Conservation (phyloP, 1,140 invertebrate genomes). For the Pseudomyrmex pallidus region DNA sequence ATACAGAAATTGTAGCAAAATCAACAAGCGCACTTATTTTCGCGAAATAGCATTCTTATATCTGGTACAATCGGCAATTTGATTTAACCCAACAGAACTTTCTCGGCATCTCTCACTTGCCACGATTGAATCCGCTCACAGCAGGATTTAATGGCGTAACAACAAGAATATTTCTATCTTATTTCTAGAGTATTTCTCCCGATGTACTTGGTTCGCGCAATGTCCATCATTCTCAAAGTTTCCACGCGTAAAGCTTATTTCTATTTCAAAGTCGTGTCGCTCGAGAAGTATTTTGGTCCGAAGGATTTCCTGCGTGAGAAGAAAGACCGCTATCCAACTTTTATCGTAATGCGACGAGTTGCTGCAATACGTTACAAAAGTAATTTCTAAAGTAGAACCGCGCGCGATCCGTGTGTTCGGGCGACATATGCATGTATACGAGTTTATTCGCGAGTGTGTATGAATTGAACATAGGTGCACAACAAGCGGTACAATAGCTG, state of each 20-base stretch:
- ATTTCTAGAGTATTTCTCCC: conserved; percentile 16
- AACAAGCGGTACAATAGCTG: conserved; percentile 1
- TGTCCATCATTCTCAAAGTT: conserved; percentile 45
- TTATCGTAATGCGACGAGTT: conserved; percentile 56
- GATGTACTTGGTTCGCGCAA: neutral
- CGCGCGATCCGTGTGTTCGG: neutral
- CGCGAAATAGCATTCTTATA: conserved; percentile 25
- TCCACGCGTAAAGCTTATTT: conserved; percentile 40
- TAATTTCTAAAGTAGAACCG: conserved; percentile 54
- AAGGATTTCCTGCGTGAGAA: conserved; percentile 41
- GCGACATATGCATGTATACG: neutral
- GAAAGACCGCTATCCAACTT: conserved; percentile 46
- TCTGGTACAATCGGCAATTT: conserved; percentile 20
- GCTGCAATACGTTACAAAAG: conserved; percentile 60
- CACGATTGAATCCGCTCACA: neutral
- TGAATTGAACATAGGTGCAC: neutral
- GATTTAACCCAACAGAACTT: conserved; percentile 20
- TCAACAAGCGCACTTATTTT: conserved; percentile 1
- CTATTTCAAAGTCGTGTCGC: conserved; percentile 37
- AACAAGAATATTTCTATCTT: conserved; percentile 32
- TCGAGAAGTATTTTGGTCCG: conserved; percentile 59
- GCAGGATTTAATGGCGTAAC: conserved; percentile 22
- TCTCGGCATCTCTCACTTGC: neutral
- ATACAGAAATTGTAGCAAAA: neutral
- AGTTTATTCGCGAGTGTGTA: neutral